Base-by-base conservation (phyloP, 2,797 vertebrate genomes). In the Oreortyx pictus region DNA sequence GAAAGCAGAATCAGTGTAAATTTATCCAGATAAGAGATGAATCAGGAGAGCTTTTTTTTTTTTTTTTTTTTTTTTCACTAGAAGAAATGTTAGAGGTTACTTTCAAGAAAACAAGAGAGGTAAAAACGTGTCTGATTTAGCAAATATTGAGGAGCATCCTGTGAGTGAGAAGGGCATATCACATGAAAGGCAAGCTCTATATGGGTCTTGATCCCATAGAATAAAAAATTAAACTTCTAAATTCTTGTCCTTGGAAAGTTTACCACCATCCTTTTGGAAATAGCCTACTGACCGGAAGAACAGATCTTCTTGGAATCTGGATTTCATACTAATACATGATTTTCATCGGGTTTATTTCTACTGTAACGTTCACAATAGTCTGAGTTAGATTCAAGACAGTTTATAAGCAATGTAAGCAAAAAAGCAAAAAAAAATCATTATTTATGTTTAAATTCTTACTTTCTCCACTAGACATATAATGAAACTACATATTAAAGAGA, bases 381-480 rank as follows among this genome's bases (percentile, higher is more conserved):
- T 75, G n/a, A 7, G 43, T 90, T 67, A 70, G 0, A 11, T 52
- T 61, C 68, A 79, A 92, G 22, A 60, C 16, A 84, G 56, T 67
- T 79, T 41, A 91, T 5, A 49, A 79, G 16, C 2, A n/a, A 54
- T 41, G 66, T 83, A 14, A 52, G 25, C 25, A 56, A 11, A 56
- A 56, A n/a, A 18, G 31, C 11, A 31, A 87, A 88, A 89, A 37
- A 39, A 0, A 14, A 20, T 2, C 16, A 27, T 73, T 6, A 79
- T 83, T 73, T 33, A 29, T 82, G 82, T 86, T 81, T 95, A 89
- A 83, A 67, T 88, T 93, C 50, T 46, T 89, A 15, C 19, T 64
- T 35, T 88, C 31, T 82, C 13, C 73, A 5, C 67, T 83, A 61
- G 13, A 41, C 82, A 70, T 33, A 89, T 86, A 82, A 43, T 17